Evolutionary conservation across 2,113 vertebrate species (phyloP), one percentile per base, ranked within the genome.

Genomic region (Poeciliopsis prolifica): DNA sequence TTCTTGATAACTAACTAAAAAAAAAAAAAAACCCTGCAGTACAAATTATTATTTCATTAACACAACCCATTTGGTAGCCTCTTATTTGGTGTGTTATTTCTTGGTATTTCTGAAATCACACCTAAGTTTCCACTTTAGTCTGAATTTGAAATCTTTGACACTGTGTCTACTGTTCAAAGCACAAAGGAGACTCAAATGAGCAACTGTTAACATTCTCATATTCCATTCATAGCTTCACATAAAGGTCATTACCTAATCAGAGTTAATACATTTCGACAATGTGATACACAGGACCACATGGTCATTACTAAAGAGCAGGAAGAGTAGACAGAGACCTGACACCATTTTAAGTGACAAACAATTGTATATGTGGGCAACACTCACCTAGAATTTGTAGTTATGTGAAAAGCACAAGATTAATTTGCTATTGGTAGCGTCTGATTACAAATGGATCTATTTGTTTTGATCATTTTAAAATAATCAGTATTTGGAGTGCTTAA

Each of bases 241-340:
- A 89, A 88, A 89, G 79, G 88, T 83, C 75, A 88, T 89, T 87
- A 80, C 75, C n/a, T 68, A 83, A 78, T 58, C 42, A 31, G 78
- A 76, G 22, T 74, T 75, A 81, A 88, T 82, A 79, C 62, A 74
- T 44, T 61, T 1, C 19, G 54, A 67, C 33, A 19, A 4, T 4
- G 31, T 70, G 69, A 62, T 63, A 78, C 61, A 75, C 51, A 64
- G 76, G 14, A 61, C 24, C 30, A 31, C 48, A 62, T n/a, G 17
- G 63, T 58, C 65, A 70, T 80, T 29, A 69, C 66, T 76, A 70
- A 74, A 82, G 44, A 84, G 71, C 15, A 61, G 1, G 15, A 35
- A 26, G 29, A 44, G 26, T 37, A 58, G 42, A 63, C 61, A 65
- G 69, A 75, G 42, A 74, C 77, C 28, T 83, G 72, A 84, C 68